Evolutionary conservation across 2,113 vertebrate genomes (phyloP).

Genomic region (Gobio gobio): DNA sequence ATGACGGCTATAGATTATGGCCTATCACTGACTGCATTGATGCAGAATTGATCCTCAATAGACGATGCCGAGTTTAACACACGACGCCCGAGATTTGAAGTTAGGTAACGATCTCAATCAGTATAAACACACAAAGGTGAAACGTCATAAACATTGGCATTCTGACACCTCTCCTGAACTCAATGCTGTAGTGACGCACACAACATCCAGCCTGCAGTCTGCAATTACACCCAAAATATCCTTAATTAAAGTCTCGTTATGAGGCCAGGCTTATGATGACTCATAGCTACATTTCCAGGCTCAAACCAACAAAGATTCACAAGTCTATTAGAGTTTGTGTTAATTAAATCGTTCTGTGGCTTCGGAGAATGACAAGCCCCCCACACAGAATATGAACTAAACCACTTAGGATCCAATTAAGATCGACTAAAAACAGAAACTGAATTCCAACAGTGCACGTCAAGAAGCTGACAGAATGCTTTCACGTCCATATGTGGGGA

Average conservation of each 20-base stretch:
- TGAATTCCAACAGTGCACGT: background rate
- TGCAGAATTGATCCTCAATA: too few species aligned
- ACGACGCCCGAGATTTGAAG: background rate
- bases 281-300: conserved; percentile 9
- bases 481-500: background rate
- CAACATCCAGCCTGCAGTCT: background rate
- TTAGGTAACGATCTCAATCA: background rate
- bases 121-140: conserved; percentile 6
- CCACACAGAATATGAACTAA: conserved; percentile 1
- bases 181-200: background rate
- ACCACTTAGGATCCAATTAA: conserved; percentile 11
- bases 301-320: conserved; percentile 5
- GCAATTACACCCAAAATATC: conserved; percentile 47
- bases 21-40: too few species aligned
- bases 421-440: background rate
- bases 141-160: background rate
- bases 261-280: conserved; percentile 15
- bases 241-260: conserved; percentile 29
- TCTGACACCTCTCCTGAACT: conserved; percentile 17
- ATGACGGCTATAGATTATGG: too few species aligned
- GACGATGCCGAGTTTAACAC: too few species aligned
- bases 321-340: background rate
- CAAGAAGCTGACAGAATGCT: background rate
- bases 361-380: background rate
- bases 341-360: background rate